Percentiles rank a stretch among this genome's conserved stretches.
Conservation (phyloP, 2,888 invertebrate species). For the Ormyrus nitidulus region DNA sequence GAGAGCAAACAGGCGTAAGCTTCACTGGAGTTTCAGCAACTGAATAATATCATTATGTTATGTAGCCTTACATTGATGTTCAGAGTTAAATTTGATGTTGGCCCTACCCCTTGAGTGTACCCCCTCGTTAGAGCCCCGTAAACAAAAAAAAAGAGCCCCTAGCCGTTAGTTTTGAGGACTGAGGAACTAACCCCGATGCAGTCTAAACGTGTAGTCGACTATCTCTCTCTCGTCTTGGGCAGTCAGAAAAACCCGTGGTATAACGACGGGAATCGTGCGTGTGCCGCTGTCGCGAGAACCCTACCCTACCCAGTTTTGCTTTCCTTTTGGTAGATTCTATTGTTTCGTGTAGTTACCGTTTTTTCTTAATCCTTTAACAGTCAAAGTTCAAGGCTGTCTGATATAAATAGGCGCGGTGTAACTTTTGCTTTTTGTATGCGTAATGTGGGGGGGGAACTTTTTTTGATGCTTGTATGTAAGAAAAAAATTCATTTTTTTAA, state of each 20-base stretch:
- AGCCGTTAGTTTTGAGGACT: constrained; percentile 39
- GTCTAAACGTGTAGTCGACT: constrained; percentile 19
- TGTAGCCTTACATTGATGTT: constrained; percentile 75
- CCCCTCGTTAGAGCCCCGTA: constrained; percentile 17
- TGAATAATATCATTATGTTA: constrained; percentile 73
- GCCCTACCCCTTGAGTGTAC: background rate
- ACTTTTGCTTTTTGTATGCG: background rate
- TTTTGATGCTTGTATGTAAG: background rate
- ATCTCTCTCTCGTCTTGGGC: constrained; percentile 15
- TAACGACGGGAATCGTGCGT: constrained; percentile 49
- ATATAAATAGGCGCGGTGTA: background rate
- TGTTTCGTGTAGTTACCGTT: background rate
- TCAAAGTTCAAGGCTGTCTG: background rate
- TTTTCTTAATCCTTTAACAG: constrained; percentile 42
- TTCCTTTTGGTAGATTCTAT: background rate
- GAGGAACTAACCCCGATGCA: constrained; percentile 16
- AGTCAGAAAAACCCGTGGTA: constrained; percentile 53
- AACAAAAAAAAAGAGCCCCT: constrained; percentile 10
- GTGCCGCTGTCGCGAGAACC: constrained; percentile 37
- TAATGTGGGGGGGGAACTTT: background rate
- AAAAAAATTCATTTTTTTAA: constrained; percentile 4
- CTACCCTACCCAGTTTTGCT: background rate
- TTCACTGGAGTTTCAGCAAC: constrained; percentile 74
- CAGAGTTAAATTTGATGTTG: constrained; percentile 48
- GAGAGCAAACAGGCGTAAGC: constrained; percentile 69